Conservation (phyloP, 2,797 vertebrate genomes). For the Acanthurus leucopareius region DNA sequence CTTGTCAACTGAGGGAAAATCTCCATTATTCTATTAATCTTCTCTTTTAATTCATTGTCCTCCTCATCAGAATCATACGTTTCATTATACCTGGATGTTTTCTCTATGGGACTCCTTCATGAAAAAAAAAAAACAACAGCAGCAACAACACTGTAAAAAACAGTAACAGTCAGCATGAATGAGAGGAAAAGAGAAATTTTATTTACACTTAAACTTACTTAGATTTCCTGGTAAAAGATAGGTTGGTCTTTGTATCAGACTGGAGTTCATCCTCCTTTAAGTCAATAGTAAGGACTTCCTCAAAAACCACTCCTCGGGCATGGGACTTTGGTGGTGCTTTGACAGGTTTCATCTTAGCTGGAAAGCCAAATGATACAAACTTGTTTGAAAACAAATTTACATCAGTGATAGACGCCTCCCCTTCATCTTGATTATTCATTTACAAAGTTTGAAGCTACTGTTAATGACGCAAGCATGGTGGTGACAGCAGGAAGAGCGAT, state of each 20-base stretch:
- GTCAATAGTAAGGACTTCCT: conserved; percentile 66
- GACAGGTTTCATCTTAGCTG: conserved; percentile 62
- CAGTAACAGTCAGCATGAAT: not conserved
- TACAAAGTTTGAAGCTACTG: not conserved
- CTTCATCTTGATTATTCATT: not conserved
- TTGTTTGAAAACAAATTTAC: not conserved
- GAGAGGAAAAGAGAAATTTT: not conserved
- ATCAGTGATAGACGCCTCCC: no score
- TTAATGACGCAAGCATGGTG: not conserved
- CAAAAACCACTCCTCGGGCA: conserved; percentile 75
- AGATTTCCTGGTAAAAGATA: conserved; percentile 35
- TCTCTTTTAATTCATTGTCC: conserved; percentile 78
- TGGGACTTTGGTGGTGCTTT: conserved; percentile 64
- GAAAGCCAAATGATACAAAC: not conserved
- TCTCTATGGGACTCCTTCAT: conserved; percentile 53
- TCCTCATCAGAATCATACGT: conserved; percentile 61
- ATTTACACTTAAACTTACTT: conserved; percentile 58
- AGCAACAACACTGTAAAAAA: not conserved
- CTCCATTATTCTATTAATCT: conserved; percentile 85
- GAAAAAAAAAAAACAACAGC: not conserved
- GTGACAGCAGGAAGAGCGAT: not conserved
- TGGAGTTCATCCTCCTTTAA: conserved; percentile 63
- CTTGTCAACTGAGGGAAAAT: conserved; percentile 88
- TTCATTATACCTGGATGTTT: conserved; percentile 10
- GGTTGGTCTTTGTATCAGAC: conserved; percentile 58